Evolutionary conservation across 2,113 vertebrate species (phyloP).

Genomic region (Xenopus borealis): DNA sequence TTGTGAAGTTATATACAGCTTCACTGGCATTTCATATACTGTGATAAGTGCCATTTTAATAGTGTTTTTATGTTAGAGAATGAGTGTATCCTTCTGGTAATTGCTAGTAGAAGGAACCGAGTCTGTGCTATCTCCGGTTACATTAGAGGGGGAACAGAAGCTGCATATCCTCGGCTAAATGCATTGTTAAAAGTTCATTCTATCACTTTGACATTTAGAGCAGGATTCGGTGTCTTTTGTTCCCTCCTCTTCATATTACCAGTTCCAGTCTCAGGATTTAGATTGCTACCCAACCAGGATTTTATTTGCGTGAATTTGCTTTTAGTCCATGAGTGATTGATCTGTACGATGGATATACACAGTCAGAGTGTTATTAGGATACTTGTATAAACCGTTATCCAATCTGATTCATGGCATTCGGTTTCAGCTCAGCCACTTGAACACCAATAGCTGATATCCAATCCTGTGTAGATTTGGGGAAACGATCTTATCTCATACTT

Average conservation of each 20-base stretch:
- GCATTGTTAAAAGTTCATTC: conserved; percentile 70
- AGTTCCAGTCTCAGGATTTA: conserved; percentile 64
- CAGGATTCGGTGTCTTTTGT: conserved; percentile 70
- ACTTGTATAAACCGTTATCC: conserved; percentile 81
- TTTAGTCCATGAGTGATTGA: conserved; percentile 71
- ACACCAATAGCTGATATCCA: conserved; percentile 87
- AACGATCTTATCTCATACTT: conserved; percentile 92
- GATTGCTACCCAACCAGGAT: conserved; percentile 76
- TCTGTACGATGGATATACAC: conserved; percentile 82
- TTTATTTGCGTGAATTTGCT: conserved; percentile 52
- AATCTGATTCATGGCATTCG: conserved; percentile 72
- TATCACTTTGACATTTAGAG: conserved; percentile 72
- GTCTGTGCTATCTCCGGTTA: conserved; percentile 60
- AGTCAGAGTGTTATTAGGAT: conserved; percentile 91
- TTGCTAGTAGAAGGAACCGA: conserved; percentile 42
- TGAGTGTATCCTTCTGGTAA: conserved; percentile 9
- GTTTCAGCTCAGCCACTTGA: conserved; percentile 81
- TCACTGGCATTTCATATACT: no score
- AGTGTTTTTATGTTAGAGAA: no score
- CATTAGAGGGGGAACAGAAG: conserved; percentile 60
- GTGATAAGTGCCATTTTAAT: no score
- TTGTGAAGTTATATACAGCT: no score
- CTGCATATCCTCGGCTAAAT: conserved; percentile 64
- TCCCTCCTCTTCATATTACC: conserved; percentile 73
- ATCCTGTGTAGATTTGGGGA: conserved; percentile 90